A percentile compares a stretch with the other conserved stretches of the same genome.
These are phyloP conservation scores for Prochilodus magdalenae DNA, from an alignment of 2,113 vertebrate genomes.

Conservation along the genomic window DNA sequence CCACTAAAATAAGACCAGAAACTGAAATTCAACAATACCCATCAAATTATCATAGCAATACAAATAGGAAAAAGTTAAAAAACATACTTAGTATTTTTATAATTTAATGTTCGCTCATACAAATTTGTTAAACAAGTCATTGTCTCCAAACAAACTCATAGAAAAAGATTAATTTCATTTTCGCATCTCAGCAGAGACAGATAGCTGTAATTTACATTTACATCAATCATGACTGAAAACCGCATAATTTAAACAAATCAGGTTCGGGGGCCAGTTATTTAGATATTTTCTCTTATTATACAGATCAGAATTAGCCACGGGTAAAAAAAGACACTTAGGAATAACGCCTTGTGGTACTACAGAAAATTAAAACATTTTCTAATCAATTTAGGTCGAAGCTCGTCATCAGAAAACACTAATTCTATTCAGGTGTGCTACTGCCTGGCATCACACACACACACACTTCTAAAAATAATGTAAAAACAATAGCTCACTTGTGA, in stretches of 20 bases:
- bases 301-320: constrained; percentile 2
- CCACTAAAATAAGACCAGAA: not conserved
- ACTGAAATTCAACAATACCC: not conserved
- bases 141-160: constrained; percentile 1
- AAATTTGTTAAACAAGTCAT: constrained; percentile 3
- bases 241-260: constrained; percentile 10
- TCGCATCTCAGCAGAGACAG: constrained; percentile 4
- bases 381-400: constrained; percentile 30
- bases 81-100: not conserved
- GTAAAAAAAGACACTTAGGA: constrained; percentile 32
- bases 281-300: constrained; percentile 22
- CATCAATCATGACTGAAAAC: not conserved
- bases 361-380: constrained; percentile 46
- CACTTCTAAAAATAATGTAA: constrained; percentile 57
- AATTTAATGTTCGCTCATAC: not conserved
- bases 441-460: constrained; percentile 44
- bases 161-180: constrained; percentile 7
- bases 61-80: not conserved
- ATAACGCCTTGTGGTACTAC: constrained; percentile 1
- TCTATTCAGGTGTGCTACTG: constrained; percentile 23
- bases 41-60: constrained; percentile 20
- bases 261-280: not conserved
- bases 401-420: constrained; percentile 61
- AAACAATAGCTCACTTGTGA: constrained; percentile 55
- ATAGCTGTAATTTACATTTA: not conserved